These are phyloP conservation scores for Pseudochromis fuscus DNA, from an alignment of 2,797 vertebrate species.

Conservation along the genomic window DNA sequence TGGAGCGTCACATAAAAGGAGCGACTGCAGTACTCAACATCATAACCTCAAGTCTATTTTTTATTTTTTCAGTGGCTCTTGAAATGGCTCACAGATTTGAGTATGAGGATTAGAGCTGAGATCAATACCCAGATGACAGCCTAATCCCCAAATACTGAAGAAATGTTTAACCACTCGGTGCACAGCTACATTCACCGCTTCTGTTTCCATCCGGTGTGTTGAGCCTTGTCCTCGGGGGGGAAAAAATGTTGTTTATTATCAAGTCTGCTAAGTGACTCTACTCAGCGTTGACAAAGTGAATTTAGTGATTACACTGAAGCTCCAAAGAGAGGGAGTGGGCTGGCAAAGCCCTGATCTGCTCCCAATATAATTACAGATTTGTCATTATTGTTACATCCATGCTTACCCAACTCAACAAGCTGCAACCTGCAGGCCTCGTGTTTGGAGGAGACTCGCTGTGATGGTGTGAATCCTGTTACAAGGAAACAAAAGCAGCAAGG, in stretches of 20 bases:
- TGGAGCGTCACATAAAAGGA: not conserved
- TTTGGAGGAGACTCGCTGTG: slow-evolving; percentile 31
- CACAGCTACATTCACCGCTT: slow-evolving; percentile 2
- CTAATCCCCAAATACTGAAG: slow-evolving; percentile 49
- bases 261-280: slow-evolving; percentile 38
- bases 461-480: slow-evolving; percentile 31
- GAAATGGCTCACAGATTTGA: slow-evolving; percentile 28
- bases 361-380: slow-evolving; percentile 69
- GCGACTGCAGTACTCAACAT: slow-evolving; percentile 6
- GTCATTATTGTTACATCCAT: slow-evolving; percentile 57
- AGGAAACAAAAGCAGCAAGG: too few relatives aligned
- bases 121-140: slow-evolving; percentile 42
- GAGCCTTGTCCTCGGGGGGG: slow-evolving; percentile 31
- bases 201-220: slow-evolving; percentile 41
- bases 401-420: slow-evolving; percentile 53
- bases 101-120: slow-evolving; percentile 27
- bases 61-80: slow-evolving; percentile 12
- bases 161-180: slow-evolving; percentile 12
- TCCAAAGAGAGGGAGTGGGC: slow-evolving; percentile 59
- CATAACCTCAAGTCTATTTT: slow-evolving; percentile 4
- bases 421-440: slow-evolving; percentile 43
- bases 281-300: slow-evolving; percentile 53
- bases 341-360: slow-evolving; percentile 62
- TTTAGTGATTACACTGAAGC: slow-evolving; percentile 59
- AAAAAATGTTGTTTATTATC: slow-evolving; percentile 37